phyloP scores from a whole-genome alignment of 2,113 vertebrate genomes.

The Pygoscelis antarcticus region DNA sequence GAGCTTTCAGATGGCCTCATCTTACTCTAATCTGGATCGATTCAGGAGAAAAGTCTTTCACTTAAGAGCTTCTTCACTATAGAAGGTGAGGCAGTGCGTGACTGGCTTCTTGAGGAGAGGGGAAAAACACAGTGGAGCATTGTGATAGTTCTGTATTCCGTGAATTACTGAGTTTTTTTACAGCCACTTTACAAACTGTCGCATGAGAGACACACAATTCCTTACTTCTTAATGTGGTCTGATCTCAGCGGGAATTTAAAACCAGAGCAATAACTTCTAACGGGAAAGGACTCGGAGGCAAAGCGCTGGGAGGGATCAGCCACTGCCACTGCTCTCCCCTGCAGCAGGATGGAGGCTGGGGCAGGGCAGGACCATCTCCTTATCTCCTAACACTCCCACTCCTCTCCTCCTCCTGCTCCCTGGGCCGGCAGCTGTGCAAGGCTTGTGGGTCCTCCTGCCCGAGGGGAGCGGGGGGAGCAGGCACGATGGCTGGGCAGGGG shows the following conservation, averaged over 20 bases:
- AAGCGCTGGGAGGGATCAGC: too few relatives aligned
- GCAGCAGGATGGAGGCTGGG: too few relatives aligned
- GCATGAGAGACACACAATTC: background rate
- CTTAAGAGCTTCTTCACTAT: background rate
- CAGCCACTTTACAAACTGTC: background rate
- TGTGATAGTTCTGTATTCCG: background rate
- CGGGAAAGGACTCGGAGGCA: background rate
- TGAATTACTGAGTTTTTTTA: background rate
- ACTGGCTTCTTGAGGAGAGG: background rate
- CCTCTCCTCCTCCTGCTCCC: background rate
- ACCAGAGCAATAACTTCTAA: background rate
- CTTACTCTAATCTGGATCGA: background rate
- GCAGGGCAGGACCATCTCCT: background rate
- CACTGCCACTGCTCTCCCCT: fast-evolving
- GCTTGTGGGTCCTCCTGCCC: background rate
- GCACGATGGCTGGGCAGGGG: too few relatives aligned
- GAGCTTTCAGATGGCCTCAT: background rate
- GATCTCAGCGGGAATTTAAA: background rate
- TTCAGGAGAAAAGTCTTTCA: background rate
- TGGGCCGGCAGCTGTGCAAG: too few relatives aligned
- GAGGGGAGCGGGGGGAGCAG: too few relatives aligned
- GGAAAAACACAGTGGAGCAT: background rate
- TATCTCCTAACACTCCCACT: too few relatives aligned
- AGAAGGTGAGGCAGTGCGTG: background rate
- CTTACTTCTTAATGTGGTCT: background rate